Base-by-base conservation (phyloP, 2,113 vertebrate species). In the Opisthocomus hoazin region DNA sequence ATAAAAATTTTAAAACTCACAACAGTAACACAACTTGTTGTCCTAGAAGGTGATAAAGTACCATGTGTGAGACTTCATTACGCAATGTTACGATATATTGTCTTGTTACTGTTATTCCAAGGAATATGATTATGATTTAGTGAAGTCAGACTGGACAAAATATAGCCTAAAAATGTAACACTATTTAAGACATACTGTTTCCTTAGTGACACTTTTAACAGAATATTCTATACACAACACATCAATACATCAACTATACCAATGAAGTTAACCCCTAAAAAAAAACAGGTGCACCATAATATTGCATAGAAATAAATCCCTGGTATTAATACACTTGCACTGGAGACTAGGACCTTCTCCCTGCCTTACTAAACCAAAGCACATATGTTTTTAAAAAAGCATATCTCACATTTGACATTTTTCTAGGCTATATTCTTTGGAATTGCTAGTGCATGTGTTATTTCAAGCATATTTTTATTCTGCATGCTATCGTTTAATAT, bases 271-370 rank as follows among this genome's bases (percentile, higher is more conserved):
- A 89, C n/a, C 48, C 39, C 78, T 94, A 70, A 80, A 63, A 80
- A 63, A 77, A 86, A 81, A 6, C 2, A 90, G 71, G 48, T 90
- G 83, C 80, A 94, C 70, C 88, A 46, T 90, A 80, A 85, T 89
- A 91, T 97, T 97, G 97, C 97, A 97, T 97, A 97, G 97, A 96
- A 97, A 66, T 71, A 96, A 95, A 85, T 94, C 93, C 95, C 94
- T 93, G 70, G 92, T 64, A 92, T 94, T 89, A 83, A 79, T 56
- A 93, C 43, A 15, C 53, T 93, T 79, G 80, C 79, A 79, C 71
- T 89, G 50, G 14, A 90, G 63, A 70, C 61, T 66, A 54, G 56
- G 69, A 80, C 58, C n/a, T 83, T 86, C 60, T 82, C 81, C 83
- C 63, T 73, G 45, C 78, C 75, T 78, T 90, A 80, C 92, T 91